Evolutionary conservation across 2,888 invertebrate genomes (phyloP).

Genomic region (Mimas tiliae): DNA sequence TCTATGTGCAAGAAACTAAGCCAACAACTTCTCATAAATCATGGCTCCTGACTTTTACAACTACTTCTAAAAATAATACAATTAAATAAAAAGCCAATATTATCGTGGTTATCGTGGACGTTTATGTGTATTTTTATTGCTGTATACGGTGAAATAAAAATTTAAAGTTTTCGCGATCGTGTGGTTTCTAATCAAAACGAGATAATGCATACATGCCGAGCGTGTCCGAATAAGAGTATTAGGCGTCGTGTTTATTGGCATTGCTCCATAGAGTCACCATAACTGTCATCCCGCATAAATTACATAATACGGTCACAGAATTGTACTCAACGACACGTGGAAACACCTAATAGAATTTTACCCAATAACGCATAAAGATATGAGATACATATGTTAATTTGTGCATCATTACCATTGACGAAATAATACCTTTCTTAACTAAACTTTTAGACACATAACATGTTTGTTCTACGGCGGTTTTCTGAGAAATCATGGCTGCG

Average conservation of each 20-base stretch:
- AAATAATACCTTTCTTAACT: constrained; percentile 51
- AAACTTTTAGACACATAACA: constrained; percentile 37
- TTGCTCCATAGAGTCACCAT: constrained; percentile 68
- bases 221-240: constrained; percentile 58
- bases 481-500: background rate
- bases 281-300: constrained; percentile 77
- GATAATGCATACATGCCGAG: constrained; percentile 48
- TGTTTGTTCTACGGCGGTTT: constrained; percentile 17
- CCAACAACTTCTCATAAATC: constrained; percentile 4
- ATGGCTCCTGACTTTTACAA: constrained; percentile 9
- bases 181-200: constrained; percentile 47
- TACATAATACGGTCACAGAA: constrained; percentile 47
- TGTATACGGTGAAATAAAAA: constrained; percentile 24
- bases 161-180: constrained; percentile 52
- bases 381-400: constrained; percentile 67
- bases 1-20: constrained; percentile 1
- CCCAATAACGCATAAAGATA: constrained; percentile 56
- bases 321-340: constrained; percentile 47
- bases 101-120: constrained; percentile 1
- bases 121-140: constrained; percentile 9
- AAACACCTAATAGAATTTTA: constrained; percentile 42
- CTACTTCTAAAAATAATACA: constrained; percentile 7
- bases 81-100: constrained; percentile 13
- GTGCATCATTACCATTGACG: constrained; percentile 49
- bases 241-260: constrained; percentile 64